Percentiles rank a stretch among this genome's conserved stretches.
These are phyloP conservation scores for Forbesichthys agassizii DNA, from an alignment of 2,113 vertebrate species.

Conservation along the genomic window DNA sequence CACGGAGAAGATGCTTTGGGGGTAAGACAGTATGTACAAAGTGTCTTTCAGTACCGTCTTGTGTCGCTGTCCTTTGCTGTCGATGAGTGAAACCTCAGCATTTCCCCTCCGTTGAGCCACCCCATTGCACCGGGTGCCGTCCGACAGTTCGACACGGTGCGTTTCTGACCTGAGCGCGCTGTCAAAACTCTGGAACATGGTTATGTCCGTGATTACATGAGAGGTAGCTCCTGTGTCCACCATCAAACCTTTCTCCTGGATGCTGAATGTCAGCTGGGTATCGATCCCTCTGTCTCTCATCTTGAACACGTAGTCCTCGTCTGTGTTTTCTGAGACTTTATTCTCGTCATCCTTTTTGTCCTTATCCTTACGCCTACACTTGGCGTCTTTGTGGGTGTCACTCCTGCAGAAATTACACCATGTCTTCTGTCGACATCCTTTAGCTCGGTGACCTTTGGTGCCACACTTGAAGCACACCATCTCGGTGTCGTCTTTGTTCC, in stretches of 20 bases:
- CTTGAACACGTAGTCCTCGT: constrained; percentile 2
- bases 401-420: constrained; percentile 34
- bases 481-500: background rate
- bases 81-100: constrained; percentile 1
- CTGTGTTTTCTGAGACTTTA: constrained; percentile 2
- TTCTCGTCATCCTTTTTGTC: constrained; percentile 4
- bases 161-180: background rate
- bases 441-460: constrained; percentile 25
- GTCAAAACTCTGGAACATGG: background rate
- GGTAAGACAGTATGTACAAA: background rate
- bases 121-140: background rate
- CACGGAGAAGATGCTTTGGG: background rate
- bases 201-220: constrained; percentile 2
- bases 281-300: background rate
- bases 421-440: constrained; percentile 19
- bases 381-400: constrained; percentile 23
- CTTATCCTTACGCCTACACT: constrained; percentile 11
- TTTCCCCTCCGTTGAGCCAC: background rate
- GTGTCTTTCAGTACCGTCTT: background rate
- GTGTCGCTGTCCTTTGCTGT: too few species aligned
- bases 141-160: background rate
- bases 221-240: background rate
- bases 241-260: constrained; percentile 4
- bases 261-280: constrained; percentile 1
- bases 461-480: constrained; percentile 27